Percentiles rank a stretch among this genome's conserved stretches.
Conservation (phyloP, 2,797 vertebrate species). For the Mergus octosetaceus region DNA sequence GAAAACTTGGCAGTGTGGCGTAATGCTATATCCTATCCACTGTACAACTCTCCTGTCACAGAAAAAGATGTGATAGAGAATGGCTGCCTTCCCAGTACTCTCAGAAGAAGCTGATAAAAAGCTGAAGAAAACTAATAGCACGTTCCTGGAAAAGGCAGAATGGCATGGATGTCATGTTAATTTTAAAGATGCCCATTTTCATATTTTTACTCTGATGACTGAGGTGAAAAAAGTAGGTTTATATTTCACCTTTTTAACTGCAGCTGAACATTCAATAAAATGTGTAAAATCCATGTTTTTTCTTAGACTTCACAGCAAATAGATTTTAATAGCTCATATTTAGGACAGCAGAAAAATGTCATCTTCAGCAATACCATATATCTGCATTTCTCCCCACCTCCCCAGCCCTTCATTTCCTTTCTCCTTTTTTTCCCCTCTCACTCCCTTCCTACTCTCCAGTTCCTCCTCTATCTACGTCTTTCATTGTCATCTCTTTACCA, state of each 20-base stretch:
- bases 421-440: neutral
- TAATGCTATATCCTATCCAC: neutral
- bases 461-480: neutral
- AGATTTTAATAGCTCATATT: conserved; percentile 30
- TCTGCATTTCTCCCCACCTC: neutral
- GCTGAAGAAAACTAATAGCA: neutral
- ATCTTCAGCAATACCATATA: neutral
- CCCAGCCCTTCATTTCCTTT: neutral
- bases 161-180: neutral
- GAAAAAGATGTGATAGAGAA: neutral
- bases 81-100: neutral
- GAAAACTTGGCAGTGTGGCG: neutral
- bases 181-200: conserved; percentile 32
- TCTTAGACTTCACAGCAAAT: no score
- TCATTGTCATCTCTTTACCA: neutral
- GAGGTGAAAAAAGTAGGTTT: neutral
- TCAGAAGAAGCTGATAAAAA: neutral
- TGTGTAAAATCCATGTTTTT: no score
- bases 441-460: neutral
- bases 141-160: neutral
- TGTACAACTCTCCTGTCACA: neutral
- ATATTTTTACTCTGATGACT: neutral
- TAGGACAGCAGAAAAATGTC: neutral
- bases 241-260: conserved; percentile 18
- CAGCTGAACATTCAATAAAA: neutral